phyloP scores from a whole-genome alignment of 2,113 vertebrate species.

The Leptobrachium leishanense region DNA sequence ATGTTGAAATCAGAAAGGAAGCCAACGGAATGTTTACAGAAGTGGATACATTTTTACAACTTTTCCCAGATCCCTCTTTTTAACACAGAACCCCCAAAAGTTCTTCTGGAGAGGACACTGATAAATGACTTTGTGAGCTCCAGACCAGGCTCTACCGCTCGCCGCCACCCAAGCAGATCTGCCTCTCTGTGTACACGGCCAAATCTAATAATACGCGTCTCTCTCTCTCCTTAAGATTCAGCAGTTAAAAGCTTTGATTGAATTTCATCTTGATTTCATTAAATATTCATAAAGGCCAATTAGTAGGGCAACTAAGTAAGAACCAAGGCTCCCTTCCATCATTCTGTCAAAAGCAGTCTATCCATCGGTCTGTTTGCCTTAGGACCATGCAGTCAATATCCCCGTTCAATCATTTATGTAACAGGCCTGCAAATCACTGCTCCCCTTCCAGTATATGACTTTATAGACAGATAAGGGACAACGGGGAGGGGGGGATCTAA shows the following conservation, averaged over 20 bases:
- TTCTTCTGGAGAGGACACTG: neutral
- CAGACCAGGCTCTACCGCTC: neutral
- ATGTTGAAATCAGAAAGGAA: no score
- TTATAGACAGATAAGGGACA: conserved; percentile 60
- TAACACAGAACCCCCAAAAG: no score
- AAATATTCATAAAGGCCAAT: conserved; percentile 98
- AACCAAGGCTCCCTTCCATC: conserved; percentile 77
- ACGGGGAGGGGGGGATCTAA: conserved; percentile 54
- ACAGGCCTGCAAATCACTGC: conserved; percentile 68
- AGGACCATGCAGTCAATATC: conserved; percentile 69
- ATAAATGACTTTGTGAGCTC: conserved; percentile 18
- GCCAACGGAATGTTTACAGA: no score
- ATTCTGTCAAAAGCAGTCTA: conserved; percentile 75
- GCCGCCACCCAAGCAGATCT: neutral
- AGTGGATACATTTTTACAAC: no score
- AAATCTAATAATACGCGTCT: conserved; percentile 76
- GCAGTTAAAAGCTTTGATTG: conserved; percentile 87
- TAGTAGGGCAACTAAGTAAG: conserved; percentile 86
- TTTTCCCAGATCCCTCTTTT: no score
- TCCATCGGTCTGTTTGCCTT: conserved; percentile 71
- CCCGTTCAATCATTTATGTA: conserved; percentile 72
- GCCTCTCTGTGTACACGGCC: conserved; percentile 59
- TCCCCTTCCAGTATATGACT: conserved; percentile 61
- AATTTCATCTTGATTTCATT: conserved; percentile 91
- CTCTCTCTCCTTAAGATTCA: conserved; percentile 69